These are phyloP conservation scores for Potamarius usumacintae DNA, from an alignment of 2,113 vertebrate genomes.

Conservation along the genomic window DNA sequence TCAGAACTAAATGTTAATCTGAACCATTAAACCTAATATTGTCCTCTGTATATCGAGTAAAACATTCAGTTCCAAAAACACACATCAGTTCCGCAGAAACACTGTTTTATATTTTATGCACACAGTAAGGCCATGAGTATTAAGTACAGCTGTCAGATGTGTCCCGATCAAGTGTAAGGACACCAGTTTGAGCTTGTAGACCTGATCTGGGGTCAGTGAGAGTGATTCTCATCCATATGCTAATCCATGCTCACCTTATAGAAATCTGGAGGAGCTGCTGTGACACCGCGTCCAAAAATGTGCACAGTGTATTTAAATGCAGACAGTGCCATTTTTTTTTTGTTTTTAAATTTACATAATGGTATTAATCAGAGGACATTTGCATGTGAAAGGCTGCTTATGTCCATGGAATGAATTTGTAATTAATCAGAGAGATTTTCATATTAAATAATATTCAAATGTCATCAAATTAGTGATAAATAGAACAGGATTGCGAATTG, in stretches of 20 bases:
- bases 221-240: constrained; percentile 12
- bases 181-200: not conserved
- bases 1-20: not conserved
- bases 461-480: not conserved
- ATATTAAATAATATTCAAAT: constrained; percentile 13
- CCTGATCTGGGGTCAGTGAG: constrained; percentile 4
- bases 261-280: not conserved
- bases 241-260: constrained; percentile 4
- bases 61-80: not conserved
- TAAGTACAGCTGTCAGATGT: not conserved
- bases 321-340: constrained; percentile 7
- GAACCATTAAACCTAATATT: not conserved
- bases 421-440: constrained; percentile 32
- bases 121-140: not conserved
- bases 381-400: constrained; percentile 37
- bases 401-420: constrained; percentile 18
- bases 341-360: constrained; percentile 21
- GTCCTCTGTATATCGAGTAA: not conserved
- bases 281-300: not conserved
- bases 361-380: constrained; percentile 40
- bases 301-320: constrained; percentile 16
- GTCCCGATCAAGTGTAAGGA: not conserved
- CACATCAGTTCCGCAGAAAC: not conserved
- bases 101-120: not conserved
- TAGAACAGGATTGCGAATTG: constrained; percentile 1